A percentile compares a stretch with the other conserved stretches of the same genome.
Evolutionary conservation across 2,888 invertebrate genomes (phyloP).

Genomic region (Drosophila neoperkinsi): DNA sequence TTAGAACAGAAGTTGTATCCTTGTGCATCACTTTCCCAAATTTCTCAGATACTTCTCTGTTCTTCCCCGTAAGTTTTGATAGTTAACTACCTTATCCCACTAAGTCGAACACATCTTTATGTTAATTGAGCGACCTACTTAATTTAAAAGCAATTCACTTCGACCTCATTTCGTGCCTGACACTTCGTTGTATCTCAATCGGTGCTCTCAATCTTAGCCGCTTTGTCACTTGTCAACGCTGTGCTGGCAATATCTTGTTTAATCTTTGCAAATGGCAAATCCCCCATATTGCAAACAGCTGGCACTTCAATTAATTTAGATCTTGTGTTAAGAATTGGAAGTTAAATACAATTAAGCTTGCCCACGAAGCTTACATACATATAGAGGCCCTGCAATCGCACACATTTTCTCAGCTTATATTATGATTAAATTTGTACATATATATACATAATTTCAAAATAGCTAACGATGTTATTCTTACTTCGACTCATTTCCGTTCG

Average conservation of each 20-base stretch:
- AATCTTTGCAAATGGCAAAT: constrained; percentile 63
- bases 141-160: neutral
- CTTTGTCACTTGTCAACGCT: constrained; percentile 24
- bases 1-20: neutral
- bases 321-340: neutral
- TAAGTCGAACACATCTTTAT: neutral
- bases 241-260: constrained; percentile 50
- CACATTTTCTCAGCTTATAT: neutral
- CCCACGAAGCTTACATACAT: no score
- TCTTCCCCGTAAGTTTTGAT: neutral
- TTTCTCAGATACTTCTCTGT: neutral
- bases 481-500: neutral
- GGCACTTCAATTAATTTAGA: neutral
- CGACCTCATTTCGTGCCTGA: constrained; percentile 2
- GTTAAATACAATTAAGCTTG: neutral
- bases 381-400: neutral
- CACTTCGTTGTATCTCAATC: constrained; percentile 11
- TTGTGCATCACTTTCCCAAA: neutral
- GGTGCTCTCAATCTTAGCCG: constrained; percentile 26
- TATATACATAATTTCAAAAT: neutral
- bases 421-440: neutral
- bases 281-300: neutral
- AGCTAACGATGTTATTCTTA: neutral
- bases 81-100: neutral
- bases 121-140: constrained; percentile 19